These are phyloP conservation scores for Drosophila tropicalis DNA, from an alignment of 1,140 invertebrate genomes.

Conservation along the genomic window DNA sequence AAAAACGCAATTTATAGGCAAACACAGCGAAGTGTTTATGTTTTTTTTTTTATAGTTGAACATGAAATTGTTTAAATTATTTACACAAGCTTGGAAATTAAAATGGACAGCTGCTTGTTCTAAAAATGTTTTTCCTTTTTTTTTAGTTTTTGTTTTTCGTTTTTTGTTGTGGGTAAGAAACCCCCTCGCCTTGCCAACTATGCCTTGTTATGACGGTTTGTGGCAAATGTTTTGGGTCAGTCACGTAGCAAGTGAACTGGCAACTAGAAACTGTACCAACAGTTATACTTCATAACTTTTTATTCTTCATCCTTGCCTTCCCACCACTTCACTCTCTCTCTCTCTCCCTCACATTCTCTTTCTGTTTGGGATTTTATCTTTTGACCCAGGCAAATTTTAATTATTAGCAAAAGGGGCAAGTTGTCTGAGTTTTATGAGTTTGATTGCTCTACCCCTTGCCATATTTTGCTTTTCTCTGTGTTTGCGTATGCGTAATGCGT, in stretches of 20 bases:
- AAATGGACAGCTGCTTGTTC: constrained; percentile 65
- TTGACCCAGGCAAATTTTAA: constrained; percentile 61
- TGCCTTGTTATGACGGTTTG: constrained; percentile 55
- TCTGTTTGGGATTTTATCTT: constrained; percentile 37
- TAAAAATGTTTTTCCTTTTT: not conserved
- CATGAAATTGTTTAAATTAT: constrained; percentile 72
- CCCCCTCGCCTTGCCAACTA: constrained; percentile 13
- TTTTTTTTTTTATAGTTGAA: not conserved
- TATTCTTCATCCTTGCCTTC: constrained; percentile 10
- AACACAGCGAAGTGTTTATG: constrained; percentile 20
- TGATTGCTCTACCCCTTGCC: constrained; percentile 29
- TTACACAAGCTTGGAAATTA: constrained; percentile 69
- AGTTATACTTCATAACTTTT: constrained; percentile 67
- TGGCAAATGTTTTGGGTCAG: constrained; percentile 54
- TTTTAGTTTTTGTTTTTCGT: not conserved
- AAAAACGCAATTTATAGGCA: constrained; percentile 41
- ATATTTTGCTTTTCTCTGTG: constrained; percentile 11
- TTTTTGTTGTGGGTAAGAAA: not conserved
- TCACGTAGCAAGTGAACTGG: constrained; percentile 55
- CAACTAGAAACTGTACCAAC: constrained; percentile 28
- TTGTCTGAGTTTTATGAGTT: constrained; percentile 68
- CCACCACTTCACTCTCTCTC: not conserved
- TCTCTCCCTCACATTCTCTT: constrained; percentile 3
- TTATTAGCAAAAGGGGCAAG: constrained; percentile 64
- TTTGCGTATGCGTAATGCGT: constrained; percentile 67